phyloP scores from a whole-genome alignment of 53 echinoderm and acorn worm genomes.

The Crossaster papposus region DNA sequence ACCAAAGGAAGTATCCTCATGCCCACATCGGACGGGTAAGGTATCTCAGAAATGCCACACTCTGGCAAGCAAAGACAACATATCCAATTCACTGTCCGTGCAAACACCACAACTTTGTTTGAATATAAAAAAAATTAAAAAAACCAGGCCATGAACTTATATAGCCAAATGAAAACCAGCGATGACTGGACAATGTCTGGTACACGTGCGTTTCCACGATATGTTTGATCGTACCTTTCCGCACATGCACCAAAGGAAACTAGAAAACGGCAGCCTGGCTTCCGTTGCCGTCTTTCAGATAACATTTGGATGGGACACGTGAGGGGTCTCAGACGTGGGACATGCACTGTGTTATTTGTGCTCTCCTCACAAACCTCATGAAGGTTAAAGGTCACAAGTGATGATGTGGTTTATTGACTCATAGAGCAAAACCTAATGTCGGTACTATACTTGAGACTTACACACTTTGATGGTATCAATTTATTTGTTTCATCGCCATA shows the following conservation, averaged over 20 bases:
- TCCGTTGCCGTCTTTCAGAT: constrained; percentile 10
- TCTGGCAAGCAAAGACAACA: too few species aligned
- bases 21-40: too few species aligned
- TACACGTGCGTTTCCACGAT: not conserved
- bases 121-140: not conserved
- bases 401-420: not conserved
- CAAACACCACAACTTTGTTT: too few species aligned
- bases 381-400: not conserved
- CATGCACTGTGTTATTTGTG: not conserved
- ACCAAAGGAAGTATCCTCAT: too few species aligned
- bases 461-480: too few species aligned
- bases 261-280: not conserved
- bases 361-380: not conserved
- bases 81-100: too few species aligned
- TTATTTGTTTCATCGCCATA: too few species aligned
- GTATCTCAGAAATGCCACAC: too few species aligned
- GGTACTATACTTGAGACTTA: too few species aligned
- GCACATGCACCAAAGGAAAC: not conserved
- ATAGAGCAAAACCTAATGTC: too few species aligned
- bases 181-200: not conserved
- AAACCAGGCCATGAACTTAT: not conserved
- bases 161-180: not conserved
- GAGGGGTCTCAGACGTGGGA: not conserved
- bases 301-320: not conserved
- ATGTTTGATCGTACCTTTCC: not conserved